phyloP scores from a whole-genome alignment of 2,113 vertebrate genomes.

The Pheucticus melanocephalus region DNA sequence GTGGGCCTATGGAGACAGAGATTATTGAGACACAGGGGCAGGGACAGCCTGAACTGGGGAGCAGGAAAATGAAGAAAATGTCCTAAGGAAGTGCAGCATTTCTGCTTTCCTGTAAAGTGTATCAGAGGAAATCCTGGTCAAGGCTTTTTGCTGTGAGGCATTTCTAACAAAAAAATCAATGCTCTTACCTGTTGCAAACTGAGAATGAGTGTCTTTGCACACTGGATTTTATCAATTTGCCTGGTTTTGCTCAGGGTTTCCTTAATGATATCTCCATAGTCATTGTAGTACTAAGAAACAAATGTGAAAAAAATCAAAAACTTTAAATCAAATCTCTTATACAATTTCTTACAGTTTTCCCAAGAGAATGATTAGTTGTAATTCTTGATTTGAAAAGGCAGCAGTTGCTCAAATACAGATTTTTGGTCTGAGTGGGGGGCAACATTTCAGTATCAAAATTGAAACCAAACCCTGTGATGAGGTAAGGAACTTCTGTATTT shows the following conservation, averaged over 20 bases:
- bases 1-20: background rate
- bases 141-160: background rate
- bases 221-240: conserved; percentile 98
- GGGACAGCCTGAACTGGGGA: background rate
- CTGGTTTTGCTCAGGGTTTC: conserved; percentile 98
- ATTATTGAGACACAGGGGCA: background rate
- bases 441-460: background rate
- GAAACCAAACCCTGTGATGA: background rate
- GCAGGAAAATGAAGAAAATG: background rate
- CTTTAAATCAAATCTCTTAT: background rate
- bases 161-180: background rate
- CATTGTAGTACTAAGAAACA: conserved; percentile 91
- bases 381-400: background rate
- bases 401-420: background rate
- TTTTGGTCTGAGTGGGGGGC: background rate
- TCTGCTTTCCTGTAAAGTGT: background rate
- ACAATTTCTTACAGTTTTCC: background rate
- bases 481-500: background rate
- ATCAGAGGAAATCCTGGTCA: background rate
- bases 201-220: conserved; percentile 98
- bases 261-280: conserved; percentile 99
- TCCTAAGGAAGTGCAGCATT: background rate
- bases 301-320: background rate
- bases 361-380: background rate
- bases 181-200: conserved; percentile 95